A percentile compares a stretch with the other conserved stretches of the same genome.
Evolutionary conservation across 2,113 vertebrate genomes (phyloP).

Genomic region (Erythrocercus mccallii): DNA sequence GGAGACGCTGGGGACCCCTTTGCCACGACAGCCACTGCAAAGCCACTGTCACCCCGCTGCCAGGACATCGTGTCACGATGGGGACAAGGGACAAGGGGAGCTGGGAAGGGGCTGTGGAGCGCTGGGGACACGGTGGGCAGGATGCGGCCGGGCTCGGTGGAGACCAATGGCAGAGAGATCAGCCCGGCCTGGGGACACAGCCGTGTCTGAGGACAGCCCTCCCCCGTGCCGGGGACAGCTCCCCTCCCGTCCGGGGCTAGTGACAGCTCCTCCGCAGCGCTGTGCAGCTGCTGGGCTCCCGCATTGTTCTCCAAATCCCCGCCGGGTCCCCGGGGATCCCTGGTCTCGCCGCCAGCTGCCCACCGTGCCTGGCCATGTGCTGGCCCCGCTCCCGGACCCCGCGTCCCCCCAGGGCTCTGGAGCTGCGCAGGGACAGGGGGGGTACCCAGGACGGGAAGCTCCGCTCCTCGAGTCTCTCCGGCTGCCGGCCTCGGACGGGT

Average conservation of each 20-base stretch:
- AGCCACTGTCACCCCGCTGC: neutral
- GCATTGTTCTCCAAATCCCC: neutral
- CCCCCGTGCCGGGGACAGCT: neutral
- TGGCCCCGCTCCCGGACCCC: neutral
- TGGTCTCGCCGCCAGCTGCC: neutral
- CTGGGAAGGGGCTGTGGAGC: neutral
- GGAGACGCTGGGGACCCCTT: neutral
- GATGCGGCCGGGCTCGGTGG: rapidly evolving
- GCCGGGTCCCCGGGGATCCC: neutral
- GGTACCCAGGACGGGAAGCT: neutral
- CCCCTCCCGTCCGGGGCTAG: neutral
- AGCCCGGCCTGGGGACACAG: neutral
- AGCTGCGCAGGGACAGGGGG: neutral
- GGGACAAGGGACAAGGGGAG: neutral
- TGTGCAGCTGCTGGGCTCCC: neutral
- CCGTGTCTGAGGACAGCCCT: neutral
- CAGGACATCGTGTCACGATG: neutral
- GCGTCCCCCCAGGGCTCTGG: neutral
- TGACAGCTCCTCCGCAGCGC: neutral
- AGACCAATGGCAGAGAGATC: neutral
- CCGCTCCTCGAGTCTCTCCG: neutral
- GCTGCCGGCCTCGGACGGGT: rapidly evolving
- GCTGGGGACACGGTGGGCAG: rapidly evolving
- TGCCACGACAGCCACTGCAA: neutral
- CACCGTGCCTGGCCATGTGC: neutral